Conservation (phyloP, 2,888 invertebrate species). For the Hylaea fasciaria region DNA sequence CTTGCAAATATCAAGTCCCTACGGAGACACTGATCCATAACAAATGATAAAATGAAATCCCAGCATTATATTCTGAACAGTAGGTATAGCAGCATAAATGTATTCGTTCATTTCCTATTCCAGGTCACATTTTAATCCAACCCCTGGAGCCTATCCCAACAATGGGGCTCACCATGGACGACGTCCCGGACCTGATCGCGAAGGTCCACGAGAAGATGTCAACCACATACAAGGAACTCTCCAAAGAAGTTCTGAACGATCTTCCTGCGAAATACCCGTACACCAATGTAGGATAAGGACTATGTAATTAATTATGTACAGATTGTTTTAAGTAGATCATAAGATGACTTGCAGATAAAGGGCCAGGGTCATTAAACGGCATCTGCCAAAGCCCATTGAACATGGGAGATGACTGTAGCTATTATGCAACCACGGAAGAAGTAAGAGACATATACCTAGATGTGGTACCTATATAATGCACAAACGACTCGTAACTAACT, state of each 20-base stretch:
- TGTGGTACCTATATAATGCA: too few relatives aligned
- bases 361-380: background rate
- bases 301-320: constrained; percentile 2
- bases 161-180: constrained; percentile 68
- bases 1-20: too few relatives aligned
- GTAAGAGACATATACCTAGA: too few relatives aligned
- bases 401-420: too few relatives aligned
- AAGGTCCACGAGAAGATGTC: constrained; percentile 74
- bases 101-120: constrained; percentile 19
- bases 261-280: constrained; percentile 73
- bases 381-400: too few relatives aligned
- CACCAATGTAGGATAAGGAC: constrained; percentile 50
- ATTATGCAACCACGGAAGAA: too few relatives aligned
- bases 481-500: too few relatives aligned
- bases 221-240: constrained; percentile 70
- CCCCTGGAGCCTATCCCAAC: constrained; percentile 81
- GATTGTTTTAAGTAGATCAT: constrained; percentile 1
- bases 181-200: constrained; percentile 75
- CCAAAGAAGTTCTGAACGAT: constrained; percentile 71
- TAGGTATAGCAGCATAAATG: too few relatives aligned
- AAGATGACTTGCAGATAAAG: background rate
- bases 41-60: too few relatives aligned
- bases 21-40: too few relatives aligned
- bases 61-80: constrained; percentile 29
- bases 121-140: constrained; percentile 82